A percentile compares a stretch with the other conserved stretches of the same genome.
These are phyloP conservation scores for Pygathrix nemaeus DNA, from an alignment of 2,113 vertebrate genomes.

Conservation along the genomic window DNA sequence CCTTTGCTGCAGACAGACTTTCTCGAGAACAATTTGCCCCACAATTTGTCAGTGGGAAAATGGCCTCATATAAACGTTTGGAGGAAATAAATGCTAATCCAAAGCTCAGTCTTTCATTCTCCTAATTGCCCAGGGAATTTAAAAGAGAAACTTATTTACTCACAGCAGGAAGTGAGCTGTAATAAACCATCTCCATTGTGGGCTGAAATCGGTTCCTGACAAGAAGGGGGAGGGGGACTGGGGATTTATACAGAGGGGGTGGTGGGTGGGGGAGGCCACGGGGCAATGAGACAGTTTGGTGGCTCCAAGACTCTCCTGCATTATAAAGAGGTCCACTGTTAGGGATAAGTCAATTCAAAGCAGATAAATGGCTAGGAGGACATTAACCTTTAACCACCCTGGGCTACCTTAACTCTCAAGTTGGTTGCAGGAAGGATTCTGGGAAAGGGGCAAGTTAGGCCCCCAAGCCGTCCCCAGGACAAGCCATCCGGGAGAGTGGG, in stretches of 20 bases:
- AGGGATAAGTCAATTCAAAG: background rate
- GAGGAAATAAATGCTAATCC: slow-evolving; percentile 88
- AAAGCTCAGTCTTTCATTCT: slow-evolving; percentile 85
- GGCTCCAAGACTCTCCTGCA: background rate
- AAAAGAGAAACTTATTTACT: slow-evolving; percentile 90
- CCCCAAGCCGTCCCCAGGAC: background rate
- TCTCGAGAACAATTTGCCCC: slow-evolving; percentile 86
- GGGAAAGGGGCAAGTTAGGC: background rate
- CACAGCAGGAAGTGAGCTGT: slow-evolving; percentile 84
- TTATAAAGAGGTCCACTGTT: slow-evolving; percentile 47
- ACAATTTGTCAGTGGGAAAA: slow-evolving; percentile 87
- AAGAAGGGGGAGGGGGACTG: slow-evolving; percentile 4
- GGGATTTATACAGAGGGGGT: rapidly evolving
- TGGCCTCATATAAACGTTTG: slow-evolving; percentile 85
- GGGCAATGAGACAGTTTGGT: background rate
- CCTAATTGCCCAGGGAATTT: slow-evolving; percentile 89
- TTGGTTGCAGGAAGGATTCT: background rate
- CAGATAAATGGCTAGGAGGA: background rate
- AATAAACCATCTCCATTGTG: slow-evolving; percentile 87
- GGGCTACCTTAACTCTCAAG: background rate
- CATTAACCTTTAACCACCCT: background rate
- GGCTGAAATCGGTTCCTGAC: slow-evolving; percentile 80
- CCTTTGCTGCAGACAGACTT: slow-evolving; percentile 86
- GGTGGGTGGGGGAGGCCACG: background rate
- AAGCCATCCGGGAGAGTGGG: background rate